These are phyloP conservation scores for Copidosoma aretas DNA, from an alignment of 2,888 invertebrate species.

Conservation along the genomic window DNA sequence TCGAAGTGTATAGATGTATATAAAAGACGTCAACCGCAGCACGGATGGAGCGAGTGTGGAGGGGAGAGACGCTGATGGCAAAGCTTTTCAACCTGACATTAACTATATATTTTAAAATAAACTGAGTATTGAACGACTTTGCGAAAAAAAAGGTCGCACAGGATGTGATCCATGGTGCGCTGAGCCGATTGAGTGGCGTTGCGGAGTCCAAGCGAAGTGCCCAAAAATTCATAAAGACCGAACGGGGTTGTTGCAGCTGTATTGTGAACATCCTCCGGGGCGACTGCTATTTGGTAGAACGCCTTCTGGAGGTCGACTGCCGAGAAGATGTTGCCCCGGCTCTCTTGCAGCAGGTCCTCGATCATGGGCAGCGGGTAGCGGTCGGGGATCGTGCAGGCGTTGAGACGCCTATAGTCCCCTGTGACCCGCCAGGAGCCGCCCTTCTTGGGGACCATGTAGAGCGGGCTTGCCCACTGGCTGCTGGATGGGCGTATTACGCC, in stretches of 20 bases:
- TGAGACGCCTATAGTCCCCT: conserved; percentile 50
- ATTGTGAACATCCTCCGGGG: too few relatives aligned
- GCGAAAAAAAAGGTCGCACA: conserved; percentile 24
- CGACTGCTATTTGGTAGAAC: conserved; percentile 31
- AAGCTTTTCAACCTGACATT: too few relatives aligned
- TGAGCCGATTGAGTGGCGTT: conserved; percentile 37
- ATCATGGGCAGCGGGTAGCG: too few relatives aligned
- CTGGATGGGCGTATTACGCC: conserved; percentile 60
- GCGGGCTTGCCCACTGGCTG: conserved; percentile 57
- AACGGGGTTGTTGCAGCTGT: background rate
- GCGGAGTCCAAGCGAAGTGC: conserved; percentile 4
- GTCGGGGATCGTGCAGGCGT: conserved; percentile 48
- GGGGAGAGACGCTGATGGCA: too few relatives aligned
- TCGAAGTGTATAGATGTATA: too few relatives aligned
- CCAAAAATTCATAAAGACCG: background rate
- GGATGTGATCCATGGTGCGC: conserved; percentile 23
- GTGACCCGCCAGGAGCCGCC: conserved; percentile 44
- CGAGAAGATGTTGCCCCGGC: conserved; percentile 46
- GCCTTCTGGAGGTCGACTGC: conserved; percentile 46
- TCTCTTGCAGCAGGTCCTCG: conserved; percentile 45
- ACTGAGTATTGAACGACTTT: too few relatives aligned
- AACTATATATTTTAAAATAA: too few relatives aligned
- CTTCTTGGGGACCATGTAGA: conserved; percentile 52
- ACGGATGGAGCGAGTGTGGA: too few relatives aligned
- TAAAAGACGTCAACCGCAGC: too few relatives aligned